Evolutionary conservation across 2,888 invertebrate species (phyloP), one percentile per base, ranked within the genome.

Genomic region (Synanthedon tipuliformis): DNA sequence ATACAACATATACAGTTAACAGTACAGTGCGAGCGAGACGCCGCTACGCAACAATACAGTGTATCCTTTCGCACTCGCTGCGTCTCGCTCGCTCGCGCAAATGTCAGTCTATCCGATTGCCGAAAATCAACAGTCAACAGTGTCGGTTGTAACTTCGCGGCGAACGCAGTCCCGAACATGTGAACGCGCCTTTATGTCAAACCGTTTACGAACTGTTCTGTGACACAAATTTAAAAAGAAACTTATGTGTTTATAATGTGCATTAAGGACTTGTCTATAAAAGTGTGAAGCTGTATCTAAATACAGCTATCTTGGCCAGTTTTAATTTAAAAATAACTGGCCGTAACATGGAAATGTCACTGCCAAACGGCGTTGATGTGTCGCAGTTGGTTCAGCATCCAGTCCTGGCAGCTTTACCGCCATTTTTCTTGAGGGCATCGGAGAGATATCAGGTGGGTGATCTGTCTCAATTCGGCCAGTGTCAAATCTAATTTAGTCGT

Each of bases 401-500:
- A 48, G 95, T 95, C 57, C 75, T 95, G 74, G 94, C 94, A 41
- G 93, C 93, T 0, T 77, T 94, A 66, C 95, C 95, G 51, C 95
- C 95, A n/a, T 95, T 95, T 81, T 95, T 96, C 80, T 84, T 95
- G 56, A 89, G 95, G 63, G 95, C 95, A 55, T 93, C 94, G 18
- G 97, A 98, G 77, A 90, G 97, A 69, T 98, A 97, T 82, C 97
- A 97, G 87, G 88, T 88, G 11, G 10, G 34, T 34, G 34, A 34
- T 10, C 7, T 8, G 34, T 34, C 34, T 34, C 34, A 34, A 34
- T 34, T 10, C 34, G 3, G 34, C 34, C 10, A 34, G 10, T 34
- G 34, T 34, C 34, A 34, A 34, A 34, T 34, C 2, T 34, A 34
- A 3, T 34, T 34, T 34, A 34, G 34, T 34, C 10, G 1, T 34